Evolutionary conservation across 2,888 invertebrate species (phyloP).

Genomic region (Cybosia mesomella): DNA sequence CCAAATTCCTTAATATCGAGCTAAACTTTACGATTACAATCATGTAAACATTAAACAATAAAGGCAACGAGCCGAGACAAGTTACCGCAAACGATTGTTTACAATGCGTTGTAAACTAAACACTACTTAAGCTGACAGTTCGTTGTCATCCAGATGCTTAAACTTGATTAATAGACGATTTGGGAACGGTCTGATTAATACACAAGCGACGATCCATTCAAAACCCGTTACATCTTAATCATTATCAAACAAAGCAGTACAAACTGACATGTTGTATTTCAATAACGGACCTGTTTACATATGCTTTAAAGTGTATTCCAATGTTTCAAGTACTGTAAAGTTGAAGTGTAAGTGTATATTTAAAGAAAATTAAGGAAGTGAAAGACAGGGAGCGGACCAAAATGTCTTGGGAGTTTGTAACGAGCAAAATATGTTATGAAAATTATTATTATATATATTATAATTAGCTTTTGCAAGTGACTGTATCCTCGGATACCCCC

Average conservation of each 20-base stretch:
- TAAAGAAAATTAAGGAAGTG: background rate
- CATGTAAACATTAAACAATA: constrained; percentile 78
- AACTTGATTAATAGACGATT: constrained; percentile 85
- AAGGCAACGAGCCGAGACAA: constrained; percentile 70
- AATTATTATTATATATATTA: too few relatives aligned
- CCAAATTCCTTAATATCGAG: constrained; percentile 33
- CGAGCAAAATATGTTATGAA: background rate
- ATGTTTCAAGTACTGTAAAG: background rate
- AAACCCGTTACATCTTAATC: constrained; percentile 74
- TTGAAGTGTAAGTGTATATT: background rate
- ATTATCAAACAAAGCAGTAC: constrained; percentile 73
- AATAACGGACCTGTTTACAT: constrained; percentile 13
- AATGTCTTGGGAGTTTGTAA: background rate
- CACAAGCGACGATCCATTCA: constrained; percentile 69
- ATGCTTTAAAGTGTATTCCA: constrained; percentile 8
- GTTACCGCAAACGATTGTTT: constrained; percentile 80
- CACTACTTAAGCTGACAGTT: constrained; percentile 84
- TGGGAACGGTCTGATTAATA: constrained; percentile 79
- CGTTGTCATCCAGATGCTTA: constrained; percentile 84
- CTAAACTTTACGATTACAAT: constrained; percentile 63
- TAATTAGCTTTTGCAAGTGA: background rate
- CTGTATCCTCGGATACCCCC: too few relatives aligned
- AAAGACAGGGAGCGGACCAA: background rate
- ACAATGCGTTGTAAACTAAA: constrained; percentile 78
- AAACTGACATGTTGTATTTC: constrained; percentile 64